Percentiles rank a stretch among this genome's conserved stretches.
Conservation (phyloP, 2,113 vertebrate species). For the Pholis gunnellus region DNA sequence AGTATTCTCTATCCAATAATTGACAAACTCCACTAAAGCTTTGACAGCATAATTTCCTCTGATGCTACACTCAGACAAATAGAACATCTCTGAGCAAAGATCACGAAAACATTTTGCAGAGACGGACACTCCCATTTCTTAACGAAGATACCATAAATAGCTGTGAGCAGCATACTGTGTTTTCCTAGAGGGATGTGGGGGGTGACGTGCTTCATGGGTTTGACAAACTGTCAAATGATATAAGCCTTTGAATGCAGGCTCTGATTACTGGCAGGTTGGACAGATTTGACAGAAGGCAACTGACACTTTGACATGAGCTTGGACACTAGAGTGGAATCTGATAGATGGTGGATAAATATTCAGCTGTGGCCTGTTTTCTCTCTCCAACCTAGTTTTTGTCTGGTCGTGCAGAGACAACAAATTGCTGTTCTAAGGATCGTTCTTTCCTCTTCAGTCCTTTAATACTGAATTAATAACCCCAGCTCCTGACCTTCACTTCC, state of each 20-base stretch:
- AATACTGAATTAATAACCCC: conserved; percentile 41
- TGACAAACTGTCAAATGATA: conserved; percentile 75
- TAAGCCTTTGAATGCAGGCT: conserved; percentile 56
- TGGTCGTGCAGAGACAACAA: conserved; percentile 48
- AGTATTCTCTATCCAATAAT: neutral
- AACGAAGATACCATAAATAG: conserved; percentile 31
- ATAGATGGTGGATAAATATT: conserved; percentile 65
- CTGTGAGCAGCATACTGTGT: conserved; percentile 31
- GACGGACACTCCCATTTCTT: conserved; percentile 1
- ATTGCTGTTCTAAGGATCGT: conserved; percentile 32
- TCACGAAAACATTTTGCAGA: neutral
- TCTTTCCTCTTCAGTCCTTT: conserved; percentile 27
- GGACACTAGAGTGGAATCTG: conserved; percentile 47
- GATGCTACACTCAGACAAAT: neutral
- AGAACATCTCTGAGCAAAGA: conserved; percentile 3
- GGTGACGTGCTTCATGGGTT: conserved; percentile 58
- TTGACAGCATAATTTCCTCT: neutral
- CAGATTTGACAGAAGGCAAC: conserved; percentile 67
- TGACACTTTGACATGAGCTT: conserved; percentile 55
- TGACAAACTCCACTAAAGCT: neutral
- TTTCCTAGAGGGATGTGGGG: conserved; percentile 46
- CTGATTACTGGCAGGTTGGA: conserved; percentile 64
- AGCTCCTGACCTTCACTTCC: conserved; percentile 66
- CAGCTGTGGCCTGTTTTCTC: conserved; percentile 22
- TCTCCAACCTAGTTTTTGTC: conserved; percentile 25